These are phyloP conservation scores for Drosophila bocki DNA, from an alignment of 1,140 invertebrate genomes.

Conservation along the genomic window DNA sequence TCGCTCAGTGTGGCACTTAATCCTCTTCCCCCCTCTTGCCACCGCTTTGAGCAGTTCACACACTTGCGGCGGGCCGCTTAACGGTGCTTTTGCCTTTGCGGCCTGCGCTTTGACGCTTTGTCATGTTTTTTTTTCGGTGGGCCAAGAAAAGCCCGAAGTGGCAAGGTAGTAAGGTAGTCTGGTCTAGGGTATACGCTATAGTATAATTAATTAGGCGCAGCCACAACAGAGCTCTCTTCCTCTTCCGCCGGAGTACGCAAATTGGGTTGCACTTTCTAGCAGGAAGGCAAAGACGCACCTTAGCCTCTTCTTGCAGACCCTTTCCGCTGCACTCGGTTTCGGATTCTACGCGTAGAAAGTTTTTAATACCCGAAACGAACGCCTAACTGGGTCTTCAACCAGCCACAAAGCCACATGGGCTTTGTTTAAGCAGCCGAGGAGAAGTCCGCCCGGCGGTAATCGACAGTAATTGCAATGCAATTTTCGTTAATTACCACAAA, in stretches of 20 bases:
- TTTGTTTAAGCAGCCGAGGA: conserved; percentile 5
- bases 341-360: conserved; percentile 39
- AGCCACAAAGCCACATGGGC: conserved; percentile 13
- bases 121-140: conserved; percentile 38
- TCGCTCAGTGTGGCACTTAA: conserved; percentile 2
- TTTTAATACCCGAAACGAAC: conserved; percentile 34
- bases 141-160: conserved; percentile 15
- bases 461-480: conserved; percentile 40
- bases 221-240: conserved; percentile 7
- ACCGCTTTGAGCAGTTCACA: conserved; percentile 27
- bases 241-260: conserved; percentile 44
- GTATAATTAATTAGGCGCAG: conserved; percentile 60
- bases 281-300: conserved; percentile 39
- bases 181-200: conserved; percentile 1
- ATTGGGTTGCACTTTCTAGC: conserved; percentile 61
- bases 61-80: conserved; percentile 39
- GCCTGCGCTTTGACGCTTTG: conserved; percentile 46
- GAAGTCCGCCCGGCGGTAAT: conserved; percentile 16
- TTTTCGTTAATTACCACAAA: conserved; percentile 46
- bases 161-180: background rate
- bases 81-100: conserved; percentile 49
- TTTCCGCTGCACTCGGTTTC: conserved; percentile 27
- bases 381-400: conserved; percentile 22
- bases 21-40: background rate
- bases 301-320: background rate